Evolutionary conservation across 2,888 invertebrate genomes (phyloP), one percentile per base, ranked within the genome.

Genomic region (Druceiella hillmani): DNA sequence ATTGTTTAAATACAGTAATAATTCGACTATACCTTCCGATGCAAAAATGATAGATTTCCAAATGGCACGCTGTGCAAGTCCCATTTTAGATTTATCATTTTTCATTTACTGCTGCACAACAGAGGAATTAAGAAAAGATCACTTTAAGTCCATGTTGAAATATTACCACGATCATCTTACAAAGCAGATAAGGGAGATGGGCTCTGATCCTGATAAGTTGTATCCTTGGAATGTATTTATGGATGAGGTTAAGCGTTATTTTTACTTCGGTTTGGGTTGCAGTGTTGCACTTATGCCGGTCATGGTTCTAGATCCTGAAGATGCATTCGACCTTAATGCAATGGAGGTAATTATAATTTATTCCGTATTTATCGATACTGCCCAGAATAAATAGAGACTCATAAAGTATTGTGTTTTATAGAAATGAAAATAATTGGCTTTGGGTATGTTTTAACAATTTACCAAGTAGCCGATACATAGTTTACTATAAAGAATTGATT

Each of bases 41-140:
- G 69, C 72, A 0, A 73, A 77, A 48, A 66, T 85, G 41, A 78
- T 86, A 20, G 86, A 86, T 52, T 86, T 82, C 49, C 86, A 86
- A 55, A 52, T 85, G 28, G 58, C 79, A 0, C 69, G 76, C 53
- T 75, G 68, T 45, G 69, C 73, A 0, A 71, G 75, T 12, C 76
- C 80, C 1, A 66, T 75, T 1, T 53, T 77, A 2, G 82, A 82
- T 52, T 32, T 82, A 6, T 52, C 66, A 1, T 81, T 84, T 48
- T 75, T 77, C 43, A 56, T 79, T 10, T 78, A 75, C 48, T 62
- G 80, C 0, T 83, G 84, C 47, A 79, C 83, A 0, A 68, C 73
- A 13, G 62, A 79, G 47, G 59, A 70, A 10, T 51, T 82, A 17
- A 64, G 82, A 3, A 59, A 66, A 10, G 45, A 70, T 15, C 62